A percentile compares a stretch with the other conserved stretches of the same genome.
Conservation (phyloP, 2,113 vertebrate species). For the Todiramphus chloris region DNA sequence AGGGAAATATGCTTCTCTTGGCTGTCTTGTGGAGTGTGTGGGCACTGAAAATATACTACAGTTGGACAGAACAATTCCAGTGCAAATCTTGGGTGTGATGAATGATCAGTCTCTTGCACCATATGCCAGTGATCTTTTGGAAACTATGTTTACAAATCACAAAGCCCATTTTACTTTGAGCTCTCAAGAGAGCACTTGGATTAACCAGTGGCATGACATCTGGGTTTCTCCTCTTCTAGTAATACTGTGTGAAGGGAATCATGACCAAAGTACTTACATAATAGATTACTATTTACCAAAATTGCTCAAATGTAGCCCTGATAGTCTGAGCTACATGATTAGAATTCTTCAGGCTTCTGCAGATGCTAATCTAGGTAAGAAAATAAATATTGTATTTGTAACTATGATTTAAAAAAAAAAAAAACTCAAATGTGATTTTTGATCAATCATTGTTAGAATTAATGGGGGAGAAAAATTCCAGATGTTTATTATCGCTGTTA, state of each 20-base stretch:
- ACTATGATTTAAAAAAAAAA: neutral
- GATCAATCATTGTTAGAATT: neutral
- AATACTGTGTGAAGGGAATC: constrained; percentile 83
- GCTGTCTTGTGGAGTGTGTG: constrained; percentile 86
- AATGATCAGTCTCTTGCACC: constrained; percentile 90
- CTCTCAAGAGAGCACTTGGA: constrained; percentile 68
- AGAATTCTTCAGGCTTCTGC: constrained; percentile 82
- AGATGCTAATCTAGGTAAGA: constrained; percentile 78
- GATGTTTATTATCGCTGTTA: neutral
- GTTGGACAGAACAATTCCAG: constrained; percentile 81
- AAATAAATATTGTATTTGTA: neutral
- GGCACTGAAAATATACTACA: constrained; percentile 82
- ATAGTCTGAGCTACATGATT: constrained; percentile 90
- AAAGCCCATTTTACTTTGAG: constrained; percentile 76
- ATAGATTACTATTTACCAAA: constrained; percentile 94
- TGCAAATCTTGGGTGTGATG: constrained; percentile 85
- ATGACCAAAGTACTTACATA: constrained; percentile 89
- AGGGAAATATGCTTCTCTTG: constrained; percentile 89
- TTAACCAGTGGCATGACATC: constrained; percentile 84
- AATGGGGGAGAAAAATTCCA: neutral
- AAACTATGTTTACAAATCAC: constrained; percentile 92
- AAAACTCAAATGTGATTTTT: neutral
- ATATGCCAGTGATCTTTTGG: constrained; percentile 90
- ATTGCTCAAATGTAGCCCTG: constrained; percentile 87
- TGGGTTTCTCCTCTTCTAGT: constrained; percentile 91